A percentile compares a stretch with the other conserved stretches of the same genome.
phyloP scores from a whole-genome alignment of 2,113 vertebrate species.

The Myanophis thanlyinensis region DNA sequence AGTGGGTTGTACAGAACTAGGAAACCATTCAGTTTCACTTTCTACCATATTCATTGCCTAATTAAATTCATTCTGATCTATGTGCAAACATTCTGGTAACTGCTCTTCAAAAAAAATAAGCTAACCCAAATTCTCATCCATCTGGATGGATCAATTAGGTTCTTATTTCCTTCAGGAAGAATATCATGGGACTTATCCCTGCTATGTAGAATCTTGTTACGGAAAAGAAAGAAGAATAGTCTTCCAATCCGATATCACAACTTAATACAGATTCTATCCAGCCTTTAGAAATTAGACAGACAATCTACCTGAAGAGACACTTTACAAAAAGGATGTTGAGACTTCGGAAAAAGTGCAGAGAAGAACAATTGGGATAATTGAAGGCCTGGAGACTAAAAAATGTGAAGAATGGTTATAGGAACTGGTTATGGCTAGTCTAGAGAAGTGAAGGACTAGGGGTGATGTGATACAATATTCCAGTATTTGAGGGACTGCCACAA shows the following conservation, averaged over 20 bases:
- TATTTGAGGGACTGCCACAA: background rate
- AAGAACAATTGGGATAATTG: background rate
- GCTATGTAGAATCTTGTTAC: background rate
- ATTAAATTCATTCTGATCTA: background rate
- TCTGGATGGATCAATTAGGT: background rate
- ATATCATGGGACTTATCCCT: background rate
- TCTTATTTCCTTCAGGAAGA: background rate
- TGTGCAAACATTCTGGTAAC: background rate
- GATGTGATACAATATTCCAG: background rate
- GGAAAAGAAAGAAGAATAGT: background rate
- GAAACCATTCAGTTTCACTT: background rate
- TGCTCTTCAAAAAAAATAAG: background rate
- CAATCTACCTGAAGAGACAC: background rate
- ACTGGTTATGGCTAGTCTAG: background rate
- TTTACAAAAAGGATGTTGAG: background rate
- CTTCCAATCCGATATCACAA: background rate
- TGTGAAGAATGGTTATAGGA: background rate
- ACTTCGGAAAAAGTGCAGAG: background rate
- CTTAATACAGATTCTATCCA: background rate
- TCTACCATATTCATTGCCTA: background rate
- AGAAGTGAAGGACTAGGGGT: background rate
- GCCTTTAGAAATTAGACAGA: background rate
- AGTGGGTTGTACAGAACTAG: background rate
- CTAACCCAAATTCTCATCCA: background rate
- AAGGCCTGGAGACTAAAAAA: background rate